These are phyloP conservation scores for Caenorhabditis sp. DNA, from an alignment of 2,888 invertebrate species.

Conservation along the genomic window DNA sequence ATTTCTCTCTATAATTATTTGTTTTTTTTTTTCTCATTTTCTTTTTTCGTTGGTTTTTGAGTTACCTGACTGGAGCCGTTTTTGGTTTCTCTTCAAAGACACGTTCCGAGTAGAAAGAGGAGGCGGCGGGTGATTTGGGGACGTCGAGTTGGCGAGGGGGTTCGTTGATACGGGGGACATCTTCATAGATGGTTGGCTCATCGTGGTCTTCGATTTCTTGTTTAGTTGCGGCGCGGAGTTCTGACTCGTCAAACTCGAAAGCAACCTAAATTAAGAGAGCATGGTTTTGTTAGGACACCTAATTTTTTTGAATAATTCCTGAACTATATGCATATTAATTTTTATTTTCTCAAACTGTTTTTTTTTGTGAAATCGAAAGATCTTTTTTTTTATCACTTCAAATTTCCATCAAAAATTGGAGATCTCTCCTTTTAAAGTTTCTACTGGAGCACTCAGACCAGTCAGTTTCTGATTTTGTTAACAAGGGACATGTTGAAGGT, in stretches of 20 bases:
- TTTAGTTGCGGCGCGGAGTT: slow-evolving; percentile 13
- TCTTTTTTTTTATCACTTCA: too few relatives aligned
- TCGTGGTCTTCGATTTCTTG: slow-evolving; percentile 25
- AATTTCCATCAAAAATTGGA: too few relatives aligned
- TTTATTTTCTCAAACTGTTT: too few relatives aligned
- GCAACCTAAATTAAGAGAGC: slow-evolving; percentile 35
- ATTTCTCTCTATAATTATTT: slow-evolving; percentile 34
- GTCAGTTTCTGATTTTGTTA: too few relatives aligned
- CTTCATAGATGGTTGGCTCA: slow-evolving; percentile 35
- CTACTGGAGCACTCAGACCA: too few relatives aligned
- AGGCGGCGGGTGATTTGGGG: slow-evolving; percentile 4
- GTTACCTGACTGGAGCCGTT: slow-evolving; percentile 9
- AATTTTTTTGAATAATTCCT: too few relatives aligned
- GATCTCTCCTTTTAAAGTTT: too few relatives aligned
- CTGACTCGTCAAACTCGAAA: slow-evolving; percentile 26
- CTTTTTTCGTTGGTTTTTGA: neutral
- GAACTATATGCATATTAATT: too few relatives aligned
- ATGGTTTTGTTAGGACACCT: too few relatives aligned
- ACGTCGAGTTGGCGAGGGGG: too few relatives aligned
- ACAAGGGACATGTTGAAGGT: too few relatives aligned
- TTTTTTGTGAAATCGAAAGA: too few relatives aligned
- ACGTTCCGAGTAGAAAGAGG: slow-evolving; percentile 27
- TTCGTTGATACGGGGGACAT: slow-evolving; percentile 6
- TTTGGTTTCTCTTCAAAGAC: slow-evolving; percentile 38
- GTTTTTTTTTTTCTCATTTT: neutral